Percentiles rank a stretch among this genome's conserved stretches.
Evolutionary conservation across 2,797 vertebrate species (phyloP).

Genomic region (Selene dorsalis): DNA sequence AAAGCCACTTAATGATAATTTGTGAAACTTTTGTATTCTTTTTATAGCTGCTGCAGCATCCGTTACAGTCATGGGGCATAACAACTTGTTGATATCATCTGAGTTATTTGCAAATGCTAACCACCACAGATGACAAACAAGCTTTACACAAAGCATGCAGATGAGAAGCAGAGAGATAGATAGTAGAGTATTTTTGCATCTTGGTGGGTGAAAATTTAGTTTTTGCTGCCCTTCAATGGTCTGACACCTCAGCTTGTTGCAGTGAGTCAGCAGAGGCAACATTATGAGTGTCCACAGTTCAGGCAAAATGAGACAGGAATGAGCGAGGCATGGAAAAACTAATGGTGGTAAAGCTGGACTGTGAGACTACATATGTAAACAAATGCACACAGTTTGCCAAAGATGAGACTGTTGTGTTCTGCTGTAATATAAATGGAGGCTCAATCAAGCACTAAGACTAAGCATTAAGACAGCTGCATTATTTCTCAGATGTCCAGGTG

Average conservation of each 20-base stretch:
- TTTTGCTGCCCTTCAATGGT: neutral
- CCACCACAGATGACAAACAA: neutral
- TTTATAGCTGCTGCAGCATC: neutral
- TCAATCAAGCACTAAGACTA: too few relatives aligned
- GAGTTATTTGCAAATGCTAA: neutral
- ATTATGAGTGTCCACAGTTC: neutral
- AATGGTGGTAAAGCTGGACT: too few relatives aligned
- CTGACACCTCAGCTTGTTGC: neutral
- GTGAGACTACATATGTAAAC: too few relatives aligned
- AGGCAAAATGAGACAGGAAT: constrained; percentile 29
- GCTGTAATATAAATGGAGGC: too few relatives aligned
- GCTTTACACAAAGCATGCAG: neutral
- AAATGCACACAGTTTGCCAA: too few relatives aligned
- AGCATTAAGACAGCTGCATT: too few relatives aligned
- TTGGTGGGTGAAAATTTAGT: neutral
- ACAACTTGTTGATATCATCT: neutral
- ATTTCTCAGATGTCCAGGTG: too few relatives aligned
- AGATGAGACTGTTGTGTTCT: too few relatives aligned
- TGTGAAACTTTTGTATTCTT: neutral
- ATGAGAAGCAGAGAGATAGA: neutral
- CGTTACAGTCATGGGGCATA: neutral
- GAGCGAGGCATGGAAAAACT: too few relatives aligned
- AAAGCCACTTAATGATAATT: neutral
- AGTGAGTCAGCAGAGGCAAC: neutral
- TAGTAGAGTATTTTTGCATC: neutral